phyloP scores from a whole-genome alignment of 2,888 invertebrate genomes.

The Himalopsyche anomala region DNA sequence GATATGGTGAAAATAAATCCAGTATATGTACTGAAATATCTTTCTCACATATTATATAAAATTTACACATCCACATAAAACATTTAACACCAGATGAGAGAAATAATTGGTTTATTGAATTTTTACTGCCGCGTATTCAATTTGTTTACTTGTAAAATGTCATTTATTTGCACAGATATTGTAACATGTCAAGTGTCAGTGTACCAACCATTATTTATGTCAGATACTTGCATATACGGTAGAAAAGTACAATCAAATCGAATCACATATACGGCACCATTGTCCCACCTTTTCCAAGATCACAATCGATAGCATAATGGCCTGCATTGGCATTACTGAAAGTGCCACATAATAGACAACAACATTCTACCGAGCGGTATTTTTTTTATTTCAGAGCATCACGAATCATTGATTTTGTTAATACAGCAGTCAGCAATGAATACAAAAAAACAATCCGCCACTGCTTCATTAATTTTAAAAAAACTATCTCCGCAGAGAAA shows the following conservation, averaged over 20 bases:
- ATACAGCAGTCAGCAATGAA: too few species aligned
- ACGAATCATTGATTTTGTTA: slow-evolving; percentile 11
- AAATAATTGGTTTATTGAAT: too few species aligned
- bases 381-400: neutral
- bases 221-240: neutral
- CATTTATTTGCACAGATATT: neutral
- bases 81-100: too few species aligned
- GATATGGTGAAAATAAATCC: too few species aligned
- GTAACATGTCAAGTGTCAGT: neutral
- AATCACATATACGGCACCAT: slow-evolving; percentile 13
- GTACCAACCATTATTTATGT: neutral
- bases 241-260: neutral
- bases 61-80: too few species aligned
- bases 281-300: slow-evolving; percentile 34
- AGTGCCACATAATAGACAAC: slow-evolving; percentile 3
- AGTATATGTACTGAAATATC: too few species aligned
- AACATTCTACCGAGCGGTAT: neutral
- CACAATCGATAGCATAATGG: slow-evolving; percentile 4
- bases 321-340: slow-evolving; percentile 19
- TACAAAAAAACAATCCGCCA: too few species aligned
- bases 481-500: too few species aligned
- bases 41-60: too few species aligned
- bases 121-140: too few species aligned
- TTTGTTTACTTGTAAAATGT: too few species aligned
- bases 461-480: too few species aligned